Conservation (phyloP, 2,888 invertebrate genomes). For the Hydropsyche betteni region DNA sequence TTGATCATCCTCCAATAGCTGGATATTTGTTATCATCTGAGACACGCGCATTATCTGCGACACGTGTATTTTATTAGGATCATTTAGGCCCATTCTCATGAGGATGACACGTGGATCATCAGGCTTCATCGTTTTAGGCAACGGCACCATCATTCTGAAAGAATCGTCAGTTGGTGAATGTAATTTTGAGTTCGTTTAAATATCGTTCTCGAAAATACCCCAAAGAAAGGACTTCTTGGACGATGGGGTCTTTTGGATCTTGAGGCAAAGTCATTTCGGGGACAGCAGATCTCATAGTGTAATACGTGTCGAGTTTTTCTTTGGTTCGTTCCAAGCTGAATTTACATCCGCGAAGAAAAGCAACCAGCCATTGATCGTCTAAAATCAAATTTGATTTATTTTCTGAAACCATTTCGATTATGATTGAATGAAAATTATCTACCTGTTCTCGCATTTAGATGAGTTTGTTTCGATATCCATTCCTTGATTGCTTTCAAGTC, state of each 20-base stretch:
- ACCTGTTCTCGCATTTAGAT: constrained; percentile 66
- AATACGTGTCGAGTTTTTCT: constrained; percentile 69
- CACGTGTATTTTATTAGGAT: constrained; percentile 56
- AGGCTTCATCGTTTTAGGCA: too few species aligned
- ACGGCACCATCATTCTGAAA: too few species aligned
- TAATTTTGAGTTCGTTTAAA: neutral
- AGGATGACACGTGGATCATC: too few species aligned
- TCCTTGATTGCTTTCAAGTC: constrained; percentile 59
- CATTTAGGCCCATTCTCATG: constrained; percentile 27
- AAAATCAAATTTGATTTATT: constrained; percentile 41
- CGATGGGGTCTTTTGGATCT: constrained; percentile 56
- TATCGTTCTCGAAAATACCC: constrained; percentile 58
- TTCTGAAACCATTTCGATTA: neutral
- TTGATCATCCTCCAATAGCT: constrained; percentile 61
- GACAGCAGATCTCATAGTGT: constrained; percentile 63
- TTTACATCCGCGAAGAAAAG: constrained; percentile 73
- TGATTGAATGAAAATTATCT: constrained; percentile 44
- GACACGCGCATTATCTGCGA: constrained; percentile 56
- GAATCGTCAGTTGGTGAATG: neutral
- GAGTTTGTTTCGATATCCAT: constrained; percentile 61
- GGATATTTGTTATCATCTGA: constrained; percentile 59
- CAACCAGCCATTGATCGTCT: constrained; percentile 72
- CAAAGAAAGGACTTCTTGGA: constrained; percentile 55
- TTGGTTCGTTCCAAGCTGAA: constrained; percentile 71
- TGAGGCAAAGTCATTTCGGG: constrained; percentile 64